Conservation (phyloP, 1,140 invertebrate species). For the Drosophila ironensis region DNA sequence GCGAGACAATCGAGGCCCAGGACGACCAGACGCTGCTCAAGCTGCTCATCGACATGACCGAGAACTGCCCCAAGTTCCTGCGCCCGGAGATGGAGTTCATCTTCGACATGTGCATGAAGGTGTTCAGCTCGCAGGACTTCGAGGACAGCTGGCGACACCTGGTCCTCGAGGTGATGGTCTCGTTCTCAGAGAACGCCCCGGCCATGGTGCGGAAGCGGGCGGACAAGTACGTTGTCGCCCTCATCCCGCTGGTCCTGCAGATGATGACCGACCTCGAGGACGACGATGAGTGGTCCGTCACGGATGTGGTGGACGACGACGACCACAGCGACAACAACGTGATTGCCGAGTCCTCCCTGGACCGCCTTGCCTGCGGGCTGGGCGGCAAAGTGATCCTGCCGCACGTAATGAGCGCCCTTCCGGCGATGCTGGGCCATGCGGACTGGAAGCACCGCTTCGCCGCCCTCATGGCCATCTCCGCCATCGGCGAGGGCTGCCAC, state of each 20-base stretch:
- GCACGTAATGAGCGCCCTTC: conserved; percentile 92
- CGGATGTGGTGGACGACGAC: conserved; percentile 91
- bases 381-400: conserved; percentile 97
- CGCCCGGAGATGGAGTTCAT: conserved; percentile 93
- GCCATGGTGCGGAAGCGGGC: conserved; percentile 97
- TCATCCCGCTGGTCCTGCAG: conserved; percentile 92
- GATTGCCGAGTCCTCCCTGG: conserved; percentile 97
- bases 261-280: conserved; percentile 98
- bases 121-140: conserved; percentile 88
- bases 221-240: conserved; percentile 88
- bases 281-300: conserved; percentile 88
- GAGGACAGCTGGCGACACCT: conserved; percentile 95
- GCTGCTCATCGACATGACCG: conserved; percentile 95
- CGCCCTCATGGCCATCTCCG: conserved; percentile 98
- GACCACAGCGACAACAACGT: conserved; percentile 95
- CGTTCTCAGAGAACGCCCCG: conserved; percentile 96
- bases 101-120: conserved; percentile 95
- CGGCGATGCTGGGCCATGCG: conserved; percentile 91
- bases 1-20: conserved; percentile 88
- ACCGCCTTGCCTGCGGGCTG: conserved; percentile 96
- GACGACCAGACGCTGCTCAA: conserved; percentile 96
- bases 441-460: conserved; percentile 96
- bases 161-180: conserved; percentile 96
- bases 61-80: conserved; percentile 95
- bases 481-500: conserved; percentile 98